Evolutionary conservation across 53 echinoderm and acorn worm genomes (phyloP).

Genomic region (Echinometra lucunter): DNA sequence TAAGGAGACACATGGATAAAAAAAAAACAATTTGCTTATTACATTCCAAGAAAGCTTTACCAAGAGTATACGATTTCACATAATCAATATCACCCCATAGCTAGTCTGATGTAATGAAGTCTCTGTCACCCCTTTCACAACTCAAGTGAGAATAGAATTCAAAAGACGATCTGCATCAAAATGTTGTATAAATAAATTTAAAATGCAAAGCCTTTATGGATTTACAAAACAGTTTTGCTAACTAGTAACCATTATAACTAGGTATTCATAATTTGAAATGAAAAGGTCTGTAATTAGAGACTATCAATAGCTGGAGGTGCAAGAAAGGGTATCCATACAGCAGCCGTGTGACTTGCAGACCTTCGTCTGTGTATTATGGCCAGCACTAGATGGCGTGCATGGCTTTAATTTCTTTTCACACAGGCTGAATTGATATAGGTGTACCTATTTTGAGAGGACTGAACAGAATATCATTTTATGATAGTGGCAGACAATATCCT

Average conservation of each 20-base stretch:
- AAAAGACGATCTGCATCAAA: too few species aligned
- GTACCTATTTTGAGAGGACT: not conserved
- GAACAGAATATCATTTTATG: not conserved
- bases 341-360: constrained; percentile 20
- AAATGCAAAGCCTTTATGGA: too few species aligned
- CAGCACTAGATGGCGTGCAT: constrained; percentile 6
- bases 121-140: not conserved
- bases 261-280: too few species aligned
- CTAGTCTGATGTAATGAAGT: not conserved
- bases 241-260: too few species aligned
- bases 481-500: not conserved
- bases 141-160: not conserved
- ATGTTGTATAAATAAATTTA: too few species aligned
- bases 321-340: not conserved
- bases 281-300: not conserved
- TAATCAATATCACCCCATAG: constrained; percentile 1
- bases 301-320: not conserved
- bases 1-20: not conserved
- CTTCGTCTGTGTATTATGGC: constrained; percentile 4
- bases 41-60: not conserved
- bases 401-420: not conserved
- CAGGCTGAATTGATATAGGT: not conserved
- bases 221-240: too few species aligned
- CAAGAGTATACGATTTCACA: not conserved
- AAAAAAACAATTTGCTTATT: constrained; percentile 45